Conservation (phyloP, 2,797 vertebrate species). For the Thamnophis elegans region DNA sequence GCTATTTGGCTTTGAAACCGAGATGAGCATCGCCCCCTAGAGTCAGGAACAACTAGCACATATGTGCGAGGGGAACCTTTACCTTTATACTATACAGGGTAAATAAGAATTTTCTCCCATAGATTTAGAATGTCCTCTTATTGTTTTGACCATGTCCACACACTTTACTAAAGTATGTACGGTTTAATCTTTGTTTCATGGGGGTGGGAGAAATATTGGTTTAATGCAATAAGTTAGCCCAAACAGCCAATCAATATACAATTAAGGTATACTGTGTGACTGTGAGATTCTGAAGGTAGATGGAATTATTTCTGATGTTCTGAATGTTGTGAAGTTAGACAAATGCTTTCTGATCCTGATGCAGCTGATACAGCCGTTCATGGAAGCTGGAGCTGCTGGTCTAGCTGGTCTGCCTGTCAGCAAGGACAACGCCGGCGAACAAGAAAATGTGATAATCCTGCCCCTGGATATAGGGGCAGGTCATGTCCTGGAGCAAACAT, state of each 20-base stretch:
- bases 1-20: too few species aligned
- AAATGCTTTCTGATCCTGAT: constrained; percentile 1
- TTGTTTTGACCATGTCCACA: background rate
- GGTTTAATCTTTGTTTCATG: background rate
- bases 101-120: background rate
- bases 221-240: background rate
- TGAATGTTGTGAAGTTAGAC: background rate
- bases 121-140: background rate
- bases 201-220: background rate
- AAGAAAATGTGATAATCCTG: constrained; percentile 63
- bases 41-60: too few species aligned
- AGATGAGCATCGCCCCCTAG: too few species aligned
- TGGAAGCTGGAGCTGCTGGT: constrained; percentile 73
- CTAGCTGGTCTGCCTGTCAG: constrained; percentile 67
- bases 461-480: constrained; percentile 52
- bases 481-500: constrained; percentile 70
- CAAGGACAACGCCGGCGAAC: constrained; percentile 61
- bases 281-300: background rate
- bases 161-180: background rate
- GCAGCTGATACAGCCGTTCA: constrained; percentile 30
- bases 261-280: background rate
- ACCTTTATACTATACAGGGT: background rate
- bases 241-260: background rate
- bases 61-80: too few species aligned
- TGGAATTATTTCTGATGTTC: background rate